Evolutionary conservation across 2,797 vertebrate species (phyloP).

Genomic region (Myotis vivesi): DNA sequence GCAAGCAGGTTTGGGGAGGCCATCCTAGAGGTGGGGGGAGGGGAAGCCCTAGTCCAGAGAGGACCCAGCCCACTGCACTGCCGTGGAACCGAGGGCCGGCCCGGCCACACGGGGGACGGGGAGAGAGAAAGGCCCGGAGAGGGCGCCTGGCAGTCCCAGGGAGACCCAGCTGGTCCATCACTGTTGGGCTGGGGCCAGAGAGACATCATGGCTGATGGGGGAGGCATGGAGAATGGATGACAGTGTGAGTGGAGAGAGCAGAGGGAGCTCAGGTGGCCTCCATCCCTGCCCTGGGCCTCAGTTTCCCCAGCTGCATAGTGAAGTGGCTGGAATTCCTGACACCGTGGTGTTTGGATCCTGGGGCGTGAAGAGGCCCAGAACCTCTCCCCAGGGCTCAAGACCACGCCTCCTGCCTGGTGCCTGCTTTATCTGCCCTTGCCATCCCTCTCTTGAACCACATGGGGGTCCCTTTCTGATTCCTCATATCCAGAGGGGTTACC

Average conservation of each 20-base stretch:
- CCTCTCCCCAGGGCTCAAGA: not conserved
- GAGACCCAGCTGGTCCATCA: not conserved
- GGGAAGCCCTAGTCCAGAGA: not conserved
- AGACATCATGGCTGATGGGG: not conserved
- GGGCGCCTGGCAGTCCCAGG: not conserved
- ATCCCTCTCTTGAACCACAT: not conserved
- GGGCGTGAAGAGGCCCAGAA: not conserved
- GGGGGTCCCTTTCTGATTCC: not conserved
- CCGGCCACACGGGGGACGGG: not conserved
- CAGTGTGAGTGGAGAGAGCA: not conserved
- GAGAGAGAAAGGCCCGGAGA: not conserved
- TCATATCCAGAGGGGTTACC: not conserved
- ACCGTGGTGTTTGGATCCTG: not conserved
- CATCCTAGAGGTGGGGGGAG: not conserved
- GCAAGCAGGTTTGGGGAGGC: not conserved
- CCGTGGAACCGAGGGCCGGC: not conserved
- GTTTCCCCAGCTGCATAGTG: not conserved
- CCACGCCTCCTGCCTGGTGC: not conserved
- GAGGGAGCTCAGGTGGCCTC: not conserved
- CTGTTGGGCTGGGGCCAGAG: not conserved
- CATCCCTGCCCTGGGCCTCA: not conserved
- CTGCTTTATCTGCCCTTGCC: not conserved
- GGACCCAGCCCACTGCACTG: not conserved
- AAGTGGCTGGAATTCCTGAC: not conserved
- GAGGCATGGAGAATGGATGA: not conserved